A percentile compares a stretch with the other conserved stretches of the same genome.
phyloP scores from a whole-genome alignment of 2,797 vertebrate genomes.

The Phoeniculus purpureus region DNA sequence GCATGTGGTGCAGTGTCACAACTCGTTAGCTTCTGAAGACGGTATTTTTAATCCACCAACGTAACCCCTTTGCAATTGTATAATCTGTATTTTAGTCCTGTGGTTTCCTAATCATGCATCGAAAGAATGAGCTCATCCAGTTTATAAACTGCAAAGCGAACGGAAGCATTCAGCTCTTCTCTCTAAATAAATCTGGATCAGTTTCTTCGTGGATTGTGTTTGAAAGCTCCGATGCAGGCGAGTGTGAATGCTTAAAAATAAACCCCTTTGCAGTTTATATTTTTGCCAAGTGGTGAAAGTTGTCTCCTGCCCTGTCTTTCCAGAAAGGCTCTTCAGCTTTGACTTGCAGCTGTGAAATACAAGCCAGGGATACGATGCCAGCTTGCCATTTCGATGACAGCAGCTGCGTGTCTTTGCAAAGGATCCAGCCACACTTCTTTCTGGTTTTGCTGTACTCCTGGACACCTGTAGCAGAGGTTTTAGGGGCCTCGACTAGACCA shows the following conservation, averaged over 20 bases:
- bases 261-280: neutral
- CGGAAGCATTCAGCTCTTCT: constrained; percentile 24
- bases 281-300: constrained; percentile 37
- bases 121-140: constrained; percentile 43
- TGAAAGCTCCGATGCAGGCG: neutral
- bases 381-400: neutral
- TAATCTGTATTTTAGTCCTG: constrained; percentile 49
- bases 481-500: neutral
- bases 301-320: constrained; percentile 7
- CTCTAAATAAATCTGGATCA: constrained; percentile 31
- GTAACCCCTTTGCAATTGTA: constrained; percentile 28
- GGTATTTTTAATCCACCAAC: constrained; percentile 51
- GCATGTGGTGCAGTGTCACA: neutral
- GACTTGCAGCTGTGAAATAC: constrained; percentile 6
- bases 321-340: constrained; percentile 18
- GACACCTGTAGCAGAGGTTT: neutral
- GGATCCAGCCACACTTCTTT: neutral
- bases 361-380: neutral
- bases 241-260: constrained; percentile 43
- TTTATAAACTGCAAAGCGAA: constrained; percentile 19
- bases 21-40: constrained; percentile 38
- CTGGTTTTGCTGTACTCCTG: neutral
- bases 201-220: neutral
- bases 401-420: neutral
- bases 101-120: constrained; percentile 58